Evolutionary conservation across 2,797 vertebrate genomes (phyloP).

Genomic region (Enteromius fasciolatus): DNA sequence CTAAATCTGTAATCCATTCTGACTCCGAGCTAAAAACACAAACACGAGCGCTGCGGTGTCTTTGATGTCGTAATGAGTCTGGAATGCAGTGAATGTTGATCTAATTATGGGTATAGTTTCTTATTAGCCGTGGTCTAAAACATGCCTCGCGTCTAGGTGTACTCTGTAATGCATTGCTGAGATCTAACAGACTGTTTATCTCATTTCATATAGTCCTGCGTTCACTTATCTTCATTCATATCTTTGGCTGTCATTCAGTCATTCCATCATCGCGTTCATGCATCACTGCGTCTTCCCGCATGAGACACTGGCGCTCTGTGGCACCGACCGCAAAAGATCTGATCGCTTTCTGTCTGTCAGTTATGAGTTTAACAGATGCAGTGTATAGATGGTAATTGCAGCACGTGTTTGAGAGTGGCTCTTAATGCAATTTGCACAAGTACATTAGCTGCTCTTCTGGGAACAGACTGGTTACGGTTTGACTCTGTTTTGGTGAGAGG

Average conservation of each 20-base stretch:
- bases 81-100: conserved; percentile 60
- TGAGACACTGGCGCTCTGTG: conserved; percentile 1
- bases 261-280: conserved; percentile 17
- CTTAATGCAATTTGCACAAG: conserved; percentile 57
- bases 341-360: conserved; percentile 29
- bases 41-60: conserved; percentile 19
- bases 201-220: background rate
- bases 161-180: background rate
- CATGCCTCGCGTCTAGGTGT: conserved; percentile 16
- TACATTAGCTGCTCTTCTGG: conserved; percentile 48
- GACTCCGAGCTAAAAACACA: conserved; percentile 43
- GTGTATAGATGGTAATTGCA: conserved; percentile 51
- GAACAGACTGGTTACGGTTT: conserved; percentile 39
- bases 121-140: conserved; percentile 32
- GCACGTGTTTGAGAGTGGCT: conserved; percentile 49
- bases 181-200: conserved; percentile 17
- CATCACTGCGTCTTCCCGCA: background rate
- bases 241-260: conserved; percentile 15
- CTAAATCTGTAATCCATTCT: conserved; percentile 50
- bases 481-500: conserved; percentile 48
- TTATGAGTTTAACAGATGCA: conserved; percentile 56
- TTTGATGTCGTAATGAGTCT: conserved; percentile 44
- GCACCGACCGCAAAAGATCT: conserved; percentile 1
- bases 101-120: conserved; percentile 47
- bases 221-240: conserved; percentile 8